Evolutionary conservation across 2,797 vertebrate species (phyloP).

Genomic region (Eurystomus glaucurus): DNA sequence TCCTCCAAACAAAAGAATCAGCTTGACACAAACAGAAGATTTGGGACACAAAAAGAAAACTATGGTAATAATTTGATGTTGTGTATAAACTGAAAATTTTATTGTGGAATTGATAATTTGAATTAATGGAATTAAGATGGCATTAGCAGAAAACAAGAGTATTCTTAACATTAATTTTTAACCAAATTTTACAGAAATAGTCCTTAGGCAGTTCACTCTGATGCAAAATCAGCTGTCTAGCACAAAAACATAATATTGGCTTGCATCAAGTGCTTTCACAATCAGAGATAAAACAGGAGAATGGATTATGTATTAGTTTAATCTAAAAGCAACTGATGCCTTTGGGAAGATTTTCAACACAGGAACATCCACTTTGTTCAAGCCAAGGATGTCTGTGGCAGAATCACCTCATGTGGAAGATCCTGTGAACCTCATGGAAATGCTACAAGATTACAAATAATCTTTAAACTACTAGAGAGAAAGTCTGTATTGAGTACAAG

Average conservation of each 20-base stretch:
- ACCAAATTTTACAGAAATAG: neutral
- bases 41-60: neutral
- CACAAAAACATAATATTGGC: neutral
- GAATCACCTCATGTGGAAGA: neutral
- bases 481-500: neutral
- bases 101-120: neutral
- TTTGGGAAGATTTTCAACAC: neutral
- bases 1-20: neutral
- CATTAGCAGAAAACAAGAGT: neutral
- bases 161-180: neutral
- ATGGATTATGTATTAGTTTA: neutral
- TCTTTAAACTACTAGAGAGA: neutral
- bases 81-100: neutral
- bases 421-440: neutral
- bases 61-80: neutral
- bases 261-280: neutral
- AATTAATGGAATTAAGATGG: neutral
- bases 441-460: neutral
- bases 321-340: neutral
- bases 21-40: neutral
- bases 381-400: rapidly evolving
- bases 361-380: neutral
- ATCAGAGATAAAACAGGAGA: neutral
- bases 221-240: neutral
- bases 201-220: neutral